These are phyloP conservation scores for Pantherophis vulpinus DNA, from an alignment of 2,797 vertebrate genomes.

Conservation along the genomic window DNA sequence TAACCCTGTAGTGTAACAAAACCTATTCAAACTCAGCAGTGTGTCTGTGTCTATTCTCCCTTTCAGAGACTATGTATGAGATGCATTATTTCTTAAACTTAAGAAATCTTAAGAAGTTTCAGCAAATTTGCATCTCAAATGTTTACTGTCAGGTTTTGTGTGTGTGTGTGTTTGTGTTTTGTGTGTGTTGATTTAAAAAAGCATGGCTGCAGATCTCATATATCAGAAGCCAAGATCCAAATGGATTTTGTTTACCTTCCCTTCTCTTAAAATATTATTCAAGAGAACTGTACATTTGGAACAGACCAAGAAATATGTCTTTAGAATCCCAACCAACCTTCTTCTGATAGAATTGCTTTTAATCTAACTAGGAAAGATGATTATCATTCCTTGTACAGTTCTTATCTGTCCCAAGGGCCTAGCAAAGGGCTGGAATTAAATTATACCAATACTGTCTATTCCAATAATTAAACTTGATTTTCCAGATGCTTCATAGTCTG, in stretches of 20 bases:
- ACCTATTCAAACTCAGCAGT: background rate
- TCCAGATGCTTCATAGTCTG: background rate
- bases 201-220: background rate
- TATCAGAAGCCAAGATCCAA: background rate
- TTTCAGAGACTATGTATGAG: background rate
- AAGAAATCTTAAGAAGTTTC: background rate
- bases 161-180: too few species aligned
- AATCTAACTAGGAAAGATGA: background rate
- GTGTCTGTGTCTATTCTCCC: background rate
- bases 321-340: background rate
- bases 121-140: background rate
- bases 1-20: background rate
- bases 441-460: background rate
- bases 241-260: background rate
- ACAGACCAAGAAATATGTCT: background rate
- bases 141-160: background rate
- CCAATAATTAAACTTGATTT: background rate
- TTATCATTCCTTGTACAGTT: background rate
- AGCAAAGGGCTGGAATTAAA: background rate
- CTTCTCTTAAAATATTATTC: background rate
- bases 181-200: background rate
- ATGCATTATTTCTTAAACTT: background rate
- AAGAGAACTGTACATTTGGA: background rate
- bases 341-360: background rate
- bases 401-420: background rate